Percentiles rank a stretch among this genome's conserved stretches.
These are phyloP conservation scores for Cephus runcator DNA, from an alignment of 2,888 invertebrate species.

Conservation along the genomic window DNA sequence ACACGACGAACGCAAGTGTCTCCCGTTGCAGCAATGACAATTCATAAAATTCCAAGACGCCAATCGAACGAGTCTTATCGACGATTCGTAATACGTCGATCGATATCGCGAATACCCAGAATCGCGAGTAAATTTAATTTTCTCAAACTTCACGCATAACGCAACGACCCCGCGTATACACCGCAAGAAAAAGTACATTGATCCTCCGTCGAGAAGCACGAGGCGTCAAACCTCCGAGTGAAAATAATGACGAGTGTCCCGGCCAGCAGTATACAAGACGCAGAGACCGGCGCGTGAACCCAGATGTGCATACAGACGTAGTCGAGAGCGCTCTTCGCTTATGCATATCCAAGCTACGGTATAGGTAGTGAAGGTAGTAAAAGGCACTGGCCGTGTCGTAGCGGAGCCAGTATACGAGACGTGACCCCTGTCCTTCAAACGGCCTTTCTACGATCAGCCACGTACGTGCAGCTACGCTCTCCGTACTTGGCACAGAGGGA, in stretches of 20 bases:
- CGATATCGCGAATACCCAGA: neutral
- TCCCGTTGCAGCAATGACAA: neutral
- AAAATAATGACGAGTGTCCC: neutral
- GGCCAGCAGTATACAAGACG: neutral
- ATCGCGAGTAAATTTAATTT: neutral
- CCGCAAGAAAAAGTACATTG: neutral
- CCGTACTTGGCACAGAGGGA: neutral
- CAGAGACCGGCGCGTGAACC: neutral
- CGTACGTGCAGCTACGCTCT: neutral
- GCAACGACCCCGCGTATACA: neutral
- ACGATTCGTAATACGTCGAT: neutral
- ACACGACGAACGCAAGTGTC: neutral
- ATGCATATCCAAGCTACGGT: slow-evolving; percentile 24
- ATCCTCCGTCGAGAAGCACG: neutral
- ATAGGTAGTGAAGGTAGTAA: slow-evolving; percentile 42
- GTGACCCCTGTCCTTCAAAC: slow-evolving; percentile 60
- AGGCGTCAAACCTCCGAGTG: neutral
- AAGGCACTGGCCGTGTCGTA: slow-evolving; percentile 28
- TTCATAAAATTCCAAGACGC: neutral
- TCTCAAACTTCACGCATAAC: neutral
- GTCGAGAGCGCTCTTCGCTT: neutral
- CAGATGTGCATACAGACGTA: neutral
- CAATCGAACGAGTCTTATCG: neutral
- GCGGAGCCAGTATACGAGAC: slow-evolving; percentile 30
- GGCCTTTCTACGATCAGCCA: slow-evolving; percentile 53